A percentile compares a stretch with the other conserved stretches of the same genome.
phyloP scores from a whole-genome alignment of 2,113 vertebrate genomes.

The Nycticryphes semicollaris region DNA sequence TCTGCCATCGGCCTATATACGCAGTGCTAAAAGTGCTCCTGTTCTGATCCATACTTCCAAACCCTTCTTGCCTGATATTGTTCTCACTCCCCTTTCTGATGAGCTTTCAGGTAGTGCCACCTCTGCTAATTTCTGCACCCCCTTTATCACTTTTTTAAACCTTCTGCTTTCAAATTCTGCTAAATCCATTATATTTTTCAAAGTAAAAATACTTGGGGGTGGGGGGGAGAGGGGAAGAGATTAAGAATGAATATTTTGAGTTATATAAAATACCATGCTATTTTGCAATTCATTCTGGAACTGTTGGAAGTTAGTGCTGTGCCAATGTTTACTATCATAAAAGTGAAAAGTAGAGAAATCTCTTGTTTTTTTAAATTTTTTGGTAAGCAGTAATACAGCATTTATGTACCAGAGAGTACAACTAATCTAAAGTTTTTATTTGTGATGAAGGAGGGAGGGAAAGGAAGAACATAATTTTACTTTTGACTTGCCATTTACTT shows the following conservation, averaged over 20 bases:
- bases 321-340: constrained; percentile 71
- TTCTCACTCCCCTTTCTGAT: constrained; percentile 98
- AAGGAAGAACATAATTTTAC: constrained; percentile 3
- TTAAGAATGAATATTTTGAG: constrained; percentile 74
- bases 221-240: constrained; percentile 68
- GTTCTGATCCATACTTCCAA: constrained; percentile 99
- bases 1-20: constrained; percentile 99
- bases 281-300: constrained; percentile 78
- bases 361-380: neutral
- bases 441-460: neutral
- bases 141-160: constrained; percentile 80
- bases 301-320: constrained; percentile 83
- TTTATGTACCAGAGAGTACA: neutral
- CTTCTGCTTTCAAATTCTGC: constrained; percentile 80
- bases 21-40: constrained; percentile 99
- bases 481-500: neutral
- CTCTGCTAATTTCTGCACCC: constrained; percentile 89
- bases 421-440: neutral
- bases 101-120: constrained; percentile 99
- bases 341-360: constrained; percentile 32
- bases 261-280: constrained; percentile 72
- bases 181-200: constrained; percentile 75
- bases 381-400: neutral
- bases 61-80: constrained; percentile 98
- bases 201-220: constrained; percentile 76